phyloP scores from a whole-genome alignment of 2,113 vertebrate genomes.

The Campylomormyrus tamandua region DNA sequence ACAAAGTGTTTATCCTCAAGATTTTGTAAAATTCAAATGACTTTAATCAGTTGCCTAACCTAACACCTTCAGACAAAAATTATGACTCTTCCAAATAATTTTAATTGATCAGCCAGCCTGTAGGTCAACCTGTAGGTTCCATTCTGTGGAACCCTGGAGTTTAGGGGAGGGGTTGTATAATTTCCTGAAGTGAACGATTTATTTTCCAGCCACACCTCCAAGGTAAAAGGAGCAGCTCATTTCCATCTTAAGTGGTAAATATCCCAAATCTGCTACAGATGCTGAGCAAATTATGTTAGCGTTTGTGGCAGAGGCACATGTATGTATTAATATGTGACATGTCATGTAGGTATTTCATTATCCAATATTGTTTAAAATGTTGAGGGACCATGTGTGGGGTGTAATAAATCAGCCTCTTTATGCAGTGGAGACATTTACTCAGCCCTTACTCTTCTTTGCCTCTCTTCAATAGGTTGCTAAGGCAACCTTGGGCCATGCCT shows the following conservation, averaged over 20 bases:
- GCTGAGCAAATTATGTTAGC: background rate
- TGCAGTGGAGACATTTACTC: background rate
- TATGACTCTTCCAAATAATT: background rate
- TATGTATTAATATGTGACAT: background rate
- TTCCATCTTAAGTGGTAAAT: background rate
- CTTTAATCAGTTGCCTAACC: background rate
- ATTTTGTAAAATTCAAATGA: background rate
- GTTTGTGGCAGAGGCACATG: background rate
- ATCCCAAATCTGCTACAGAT: background rate
- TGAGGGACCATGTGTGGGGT: background rate
- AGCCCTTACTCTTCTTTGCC: background rate
- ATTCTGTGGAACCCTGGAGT: background rate
- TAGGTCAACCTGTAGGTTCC: background rate
- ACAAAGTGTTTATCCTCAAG: background rate
- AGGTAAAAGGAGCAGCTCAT: background rate
- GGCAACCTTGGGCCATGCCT: conserved; percentile 12
- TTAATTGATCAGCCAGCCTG: background rate
- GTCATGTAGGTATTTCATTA: background rate
- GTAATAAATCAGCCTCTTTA: background rate
- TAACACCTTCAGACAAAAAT: background rate
- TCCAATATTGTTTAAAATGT: background rate
- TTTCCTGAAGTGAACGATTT: background rate
- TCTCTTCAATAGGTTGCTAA: conserved; percentile 11
- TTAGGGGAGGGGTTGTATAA: background rate
- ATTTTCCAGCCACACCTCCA: background rate